Evolutionary conservation across 1,140 invertebrate species (phyloP), one percentile per base, ranked within the genome.

Genomic region (Hylyphantes graminicola): DNA sequence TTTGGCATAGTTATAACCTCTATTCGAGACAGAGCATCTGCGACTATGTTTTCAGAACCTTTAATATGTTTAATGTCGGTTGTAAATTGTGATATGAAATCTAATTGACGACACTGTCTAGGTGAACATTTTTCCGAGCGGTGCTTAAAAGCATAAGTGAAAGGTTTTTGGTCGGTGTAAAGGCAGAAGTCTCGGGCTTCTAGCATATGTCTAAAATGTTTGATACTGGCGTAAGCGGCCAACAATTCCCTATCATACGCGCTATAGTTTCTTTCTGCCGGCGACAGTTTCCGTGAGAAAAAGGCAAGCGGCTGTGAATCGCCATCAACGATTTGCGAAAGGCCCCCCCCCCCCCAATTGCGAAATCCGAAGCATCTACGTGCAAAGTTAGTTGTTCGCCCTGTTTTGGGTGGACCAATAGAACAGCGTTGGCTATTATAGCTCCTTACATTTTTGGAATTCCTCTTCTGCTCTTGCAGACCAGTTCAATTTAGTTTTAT

Each of bases 191-290:
- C 4, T 79, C 88, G 86, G 48, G 87, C 89, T 87, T 91, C 89
- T 0, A 92, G 35, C n/a, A 90, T 86, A 72, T 90, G 87, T 9
- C 87, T 86, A 84, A 92, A 92, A 75, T 90, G 88, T 83, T 90
- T 87, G 0, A 91, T 85, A 10, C 88, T 87, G 15, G 86, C 76
- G 86, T 91, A 92, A 17, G 90, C 89, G 0, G 90, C 91, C 7
- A 91, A 77, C 0, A 92, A 85, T 86, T 92, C 87, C 13, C 88
- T n/a, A 2, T 86, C 88, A 83, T 79, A 88, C 0, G 86, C 78
- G 54, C 65, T 80, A 35, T 85, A 87, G n/a, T 84, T 80, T 35
- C 1, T 65, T 73, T 88, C 77, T 0, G 76, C 12, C 12, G 19
- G 35, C 10, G 35, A 61, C 19, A 89, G 78, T 35, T 76, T 65